Base-by-base conservation (phyloP, 2,113 vertebrate genomes). In the Vidua chalybeata region DNA sequence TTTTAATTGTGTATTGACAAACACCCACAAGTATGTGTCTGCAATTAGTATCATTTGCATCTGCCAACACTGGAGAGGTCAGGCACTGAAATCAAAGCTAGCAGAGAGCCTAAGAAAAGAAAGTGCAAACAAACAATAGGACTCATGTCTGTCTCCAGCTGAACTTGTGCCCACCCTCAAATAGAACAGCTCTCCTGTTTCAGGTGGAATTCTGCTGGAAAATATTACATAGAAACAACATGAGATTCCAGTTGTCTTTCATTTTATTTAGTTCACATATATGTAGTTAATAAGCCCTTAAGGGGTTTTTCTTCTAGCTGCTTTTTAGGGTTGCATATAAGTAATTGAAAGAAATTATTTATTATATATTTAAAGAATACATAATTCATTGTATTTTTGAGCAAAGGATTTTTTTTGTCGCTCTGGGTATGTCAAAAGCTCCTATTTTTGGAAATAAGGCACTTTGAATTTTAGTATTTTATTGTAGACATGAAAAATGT, bases 101-200 rank as follows among this genome's bases (percentile, higher is more conserved):
- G 90, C 27, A 69, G 67, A 69, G 26, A 35, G 27, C 33, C 51
- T 48, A 43, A 43, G 16, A 46, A 46, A 61, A 87, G 39, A 39
- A 74, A 67, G 27, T 56, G 30, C 35, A 35, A 27, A 35, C 6
- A 51, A 81, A 28, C n/a, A 54, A 6, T 8, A 62, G 37, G n/a
- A n/a, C 15, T 24, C 5, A 35, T 39, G 8, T 24, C 43, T 54
- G 27, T 73, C 37, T 79, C n/a, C 1, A 0, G 66, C 51, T 87
- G 69, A 87, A 68, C n/a, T 80, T 0, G 0, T 67, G 30, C 35
- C 56, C 14, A 69, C 30, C 35, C 58, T 72, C 0, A 0, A 39
- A 66, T 13, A 75, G 49, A 85, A 59, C 63, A 74, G 48, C 35
- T 74, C 14, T 88, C 58, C 52, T 71, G 12, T 63, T 83, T 86